Conservation (phyloP, 2,113 vertebrate genomes). For the Gorsachius goisagi region DNA sequence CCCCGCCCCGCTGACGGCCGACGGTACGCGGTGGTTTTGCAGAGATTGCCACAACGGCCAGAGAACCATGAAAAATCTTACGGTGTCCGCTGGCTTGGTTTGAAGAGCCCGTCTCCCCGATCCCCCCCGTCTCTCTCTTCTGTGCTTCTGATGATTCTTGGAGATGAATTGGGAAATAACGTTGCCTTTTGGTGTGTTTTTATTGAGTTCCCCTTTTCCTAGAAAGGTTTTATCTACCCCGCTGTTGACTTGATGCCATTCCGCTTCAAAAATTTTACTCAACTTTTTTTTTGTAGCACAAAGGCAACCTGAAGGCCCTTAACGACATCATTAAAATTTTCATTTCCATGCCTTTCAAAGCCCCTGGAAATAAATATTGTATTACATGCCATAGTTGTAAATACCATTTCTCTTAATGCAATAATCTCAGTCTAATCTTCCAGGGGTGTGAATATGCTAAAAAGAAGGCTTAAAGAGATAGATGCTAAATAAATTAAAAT, state of each 20-base stretch:
- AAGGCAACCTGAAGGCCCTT: not conserved
- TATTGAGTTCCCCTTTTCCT: not conserved
- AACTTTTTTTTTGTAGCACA: not conserved
- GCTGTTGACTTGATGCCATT: not conserved
- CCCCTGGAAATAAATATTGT: slow-evolving; percentile 2
- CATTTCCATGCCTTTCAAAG: not conserved
- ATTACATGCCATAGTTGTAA: not conserved
- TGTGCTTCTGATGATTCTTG: not conserved
- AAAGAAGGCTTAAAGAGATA: slow-evolving; percentile 2
- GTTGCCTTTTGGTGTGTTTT: not conserved
- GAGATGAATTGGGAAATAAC: not conserved
- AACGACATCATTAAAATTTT: not conserved
- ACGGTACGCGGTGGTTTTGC: fast-evolving
- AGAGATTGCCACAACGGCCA: not conserved
- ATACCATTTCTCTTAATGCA: slow-evolving; percentile 47
- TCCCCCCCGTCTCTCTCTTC: not conserved
- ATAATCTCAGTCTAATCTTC: slow-evolving; percentile 30
- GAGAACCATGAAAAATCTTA: not conserved
- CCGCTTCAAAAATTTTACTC: not conserved
- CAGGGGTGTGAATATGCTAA: not conserved
- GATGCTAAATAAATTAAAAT: slow-evolving; percentile 53
- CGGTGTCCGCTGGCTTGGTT: fast-evolving
- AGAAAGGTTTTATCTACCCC: slow-evolving; percentile 18
- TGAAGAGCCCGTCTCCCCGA: fast-evolving
- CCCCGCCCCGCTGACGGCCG: not conserved